A percentile compares a stretch with the other conserved stretches of the same genome.
These are phyloP conservation scores for Motacilla tschutschensis DNA, from an alignment of 2,113 vertebrate species.

Conservation along the genomic window DNA sequence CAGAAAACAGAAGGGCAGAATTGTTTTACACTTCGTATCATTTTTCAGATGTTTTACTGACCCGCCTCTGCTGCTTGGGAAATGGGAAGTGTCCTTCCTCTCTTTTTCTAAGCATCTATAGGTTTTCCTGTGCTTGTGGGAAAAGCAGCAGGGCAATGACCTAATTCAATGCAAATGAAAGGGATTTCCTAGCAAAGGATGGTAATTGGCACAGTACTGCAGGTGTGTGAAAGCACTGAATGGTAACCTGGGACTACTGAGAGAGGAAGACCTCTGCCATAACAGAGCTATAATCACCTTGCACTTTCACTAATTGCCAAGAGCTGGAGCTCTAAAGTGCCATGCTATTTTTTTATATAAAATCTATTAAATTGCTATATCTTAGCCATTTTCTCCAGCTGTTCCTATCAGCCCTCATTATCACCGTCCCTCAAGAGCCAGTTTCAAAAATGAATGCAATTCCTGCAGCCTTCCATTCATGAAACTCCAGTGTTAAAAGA, in stretches of 20 bases:
- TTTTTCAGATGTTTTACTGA: neutral
- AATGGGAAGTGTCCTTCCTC: neutral
- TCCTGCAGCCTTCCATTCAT: neutral
- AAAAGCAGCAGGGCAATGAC: conserved; percentile 3
- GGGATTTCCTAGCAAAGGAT: conserved; percentile 14
- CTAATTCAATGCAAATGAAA: conserved; percentile 12
- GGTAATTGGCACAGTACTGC: neutral
- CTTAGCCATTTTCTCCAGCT: neutral
- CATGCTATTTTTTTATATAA: neutral
- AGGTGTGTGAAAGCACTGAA: neutral
- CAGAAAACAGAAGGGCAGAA: neutral
- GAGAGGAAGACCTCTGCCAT: neutral
- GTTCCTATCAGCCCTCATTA: neutral
- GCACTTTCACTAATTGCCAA: neutral
- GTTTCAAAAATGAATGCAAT: neutral
- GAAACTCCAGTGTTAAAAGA: neutral
- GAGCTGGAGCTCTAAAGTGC: neutral
- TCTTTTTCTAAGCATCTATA: neutral
- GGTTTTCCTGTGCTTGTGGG: neutral
- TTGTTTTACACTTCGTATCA: neutral
- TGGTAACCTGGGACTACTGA: neutral
- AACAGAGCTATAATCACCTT: neutral
- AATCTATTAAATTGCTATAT: neutral
- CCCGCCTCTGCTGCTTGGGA: neutral
- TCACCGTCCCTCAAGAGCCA: neutral